Evolutionary conservation across 1,140 invertebrate genomes (phyloP).

Genomic region (Lepidurus apus): DNA sequence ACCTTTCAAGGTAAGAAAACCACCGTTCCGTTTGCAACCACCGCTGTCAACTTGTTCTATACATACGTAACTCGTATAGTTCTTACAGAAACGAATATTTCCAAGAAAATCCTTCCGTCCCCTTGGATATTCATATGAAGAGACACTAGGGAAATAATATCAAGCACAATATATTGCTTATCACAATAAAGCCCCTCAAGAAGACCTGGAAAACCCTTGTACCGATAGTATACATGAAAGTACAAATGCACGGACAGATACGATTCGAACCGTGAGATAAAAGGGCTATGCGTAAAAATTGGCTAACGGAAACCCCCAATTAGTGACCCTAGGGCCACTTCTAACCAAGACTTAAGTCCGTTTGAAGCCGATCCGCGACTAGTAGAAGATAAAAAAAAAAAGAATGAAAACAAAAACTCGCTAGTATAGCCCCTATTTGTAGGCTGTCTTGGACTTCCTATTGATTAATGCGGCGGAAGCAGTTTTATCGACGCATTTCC

Average conservation of each 20-base stretch:
- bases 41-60: background rate
- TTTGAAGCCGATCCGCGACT: no score
- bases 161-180: no score
- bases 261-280: background rate
- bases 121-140: no score
- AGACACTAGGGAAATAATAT: no score
- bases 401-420: background rate
- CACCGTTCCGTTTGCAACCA: conserved; percentile 3
- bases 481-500: background rate
- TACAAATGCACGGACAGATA: background rate
- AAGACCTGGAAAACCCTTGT: background rate
- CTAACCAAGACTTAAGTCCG: no score
- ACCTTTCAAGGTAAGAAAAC: conserved; percentile 19
- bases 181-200: no score
- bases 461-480: background rate
- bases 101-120: no score
- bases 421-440: background rate
- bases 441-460: conserved; percentile 9
- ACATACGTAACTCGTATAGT: background rate
- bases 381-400: no score
- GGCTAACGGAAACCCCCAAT: background rate
- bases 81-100: no score
- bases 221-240: background rate
- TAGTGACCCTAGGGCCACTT: conserved; percentile 2
- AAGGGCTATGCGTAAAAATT: background rate